Conservation (phyloP, 2,797 vertebrate species). For the Sebastiscus albofasciatus region DNA sequence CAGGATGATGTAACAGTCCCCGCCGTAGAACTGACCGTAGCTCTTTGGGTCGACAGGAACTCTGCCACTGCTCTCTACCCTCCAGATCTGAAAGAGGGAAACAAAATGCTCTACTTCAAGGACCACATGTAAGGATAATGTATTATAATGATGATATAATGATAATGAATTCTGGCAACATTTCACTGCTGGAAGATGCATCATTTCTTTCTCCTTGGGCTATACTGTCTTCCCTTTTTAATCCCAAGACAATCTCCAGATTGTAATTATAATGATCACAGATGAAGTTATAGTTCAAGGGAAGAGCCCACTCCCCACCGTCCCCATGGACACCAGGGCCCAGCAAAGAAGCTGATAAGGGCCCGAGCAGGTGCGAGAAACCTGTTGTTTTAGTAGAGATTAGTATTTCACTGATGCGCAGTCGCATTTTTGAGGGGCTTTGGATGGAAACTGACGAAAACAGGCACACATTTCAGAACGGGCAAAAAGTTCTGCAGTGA, state of each 20-base stretch:
- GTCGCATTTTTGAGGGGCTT: no score
- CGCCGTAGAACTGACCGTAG: conserved; percentile 90
- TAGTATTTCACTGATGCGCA: no score
- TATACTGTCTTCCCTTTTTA: background rate
- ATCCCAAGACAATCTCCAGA: background rate
- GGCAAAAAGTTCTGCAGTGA: no score
- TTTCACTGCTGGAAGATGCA: background rate
- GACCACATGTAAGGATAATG: background rate
- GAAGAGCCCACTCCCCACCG: background rate
- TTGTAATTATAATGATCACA: background rate
- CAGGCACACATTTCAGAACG: no score
- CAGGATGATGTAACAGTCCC: conserved; percentile 93
- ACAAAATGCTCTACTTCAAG: background rate
- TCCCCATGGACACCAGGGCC: background rate
- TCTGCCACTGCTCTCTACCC: conserved; percentile 88
- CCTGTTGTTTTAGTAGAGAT: no score
- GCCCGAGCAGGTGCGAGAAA: no score
- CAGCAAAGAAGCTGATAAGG: no score
- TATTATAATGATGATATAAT: no score
- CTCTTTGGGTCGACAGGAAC: conserved; percentile 78
- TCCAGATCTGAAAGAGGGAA: conserved; percentile 85
- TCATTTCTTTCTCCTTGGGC: background rate
- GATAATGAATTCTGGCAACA: background rate
- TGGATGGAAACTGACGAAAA: no score
- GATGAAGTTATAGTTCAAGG: background rate